Evolutionary conservation across 2,888 invertebrate genomes (phyloP).

Genomic region (Euplexia lucipara): DNA sequence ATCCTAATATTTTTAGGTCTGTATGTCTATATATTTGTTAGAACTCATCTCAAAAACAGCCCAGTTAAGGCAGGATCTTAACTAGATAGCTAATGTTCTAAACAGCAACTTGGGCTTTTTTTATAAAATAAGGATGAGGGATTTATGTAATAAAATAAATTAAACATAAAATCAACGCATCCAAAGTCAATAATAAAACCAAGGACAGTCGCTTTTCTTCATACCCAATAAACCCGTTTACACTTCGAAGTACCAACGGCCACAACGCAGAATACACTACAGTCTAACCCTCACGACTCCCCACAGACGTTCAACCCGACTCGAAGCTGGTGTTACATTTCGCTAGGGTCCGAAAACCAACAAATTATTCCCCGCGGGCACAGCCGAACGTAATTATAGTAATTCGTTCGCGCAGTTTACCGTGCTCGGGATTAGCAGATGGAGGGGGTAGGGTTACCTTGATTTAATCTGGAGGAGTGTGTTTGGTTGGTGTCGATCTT

Average conservation of each 20-base stretch:
- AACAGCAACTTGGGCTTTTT: no score
- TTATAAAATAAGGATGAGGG: not conserved
- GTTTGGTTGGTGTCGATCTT: slow-evolving; percentile 40
- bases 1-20: no score
- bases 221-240: slow-evolving; percentile 12
- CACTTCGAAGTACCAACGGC: slow-evolving; percentile 23
- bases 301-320: slow-evolving; percentile 44
- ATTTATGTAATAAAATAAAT: no score
- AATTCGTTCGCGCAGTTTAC: slow-evolving; percentile 83
- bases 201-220: not conserved
- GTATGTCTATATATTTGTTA: no score
- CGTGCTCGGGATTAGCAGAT: slow-evolving; percentile 65
- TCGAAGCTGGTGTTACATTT: slow-evolving; percentile 62
- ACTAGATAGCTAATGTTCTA: no score
- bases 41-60: no score
- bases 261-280: slow-evolving; percentile 6
- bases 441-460: slow-evolving; percentile 62
- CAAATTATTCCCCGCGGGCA: slow-evolving; percentile 75
- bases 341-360: slow-evolving; percentile 68
- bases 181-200: not conserved
- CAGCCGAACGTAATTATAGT: slow-evolving; percentile 82
- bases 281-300: slow-evolving; percentile 42
- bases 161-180: no score
- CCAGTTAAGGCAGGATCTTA: no score
- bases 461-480: slow-evolving; percentile 62